phyloP scores from a whole-genome alignment of 2,797 vertebrate species.

The Scyliorhinus canicula region DNA sequence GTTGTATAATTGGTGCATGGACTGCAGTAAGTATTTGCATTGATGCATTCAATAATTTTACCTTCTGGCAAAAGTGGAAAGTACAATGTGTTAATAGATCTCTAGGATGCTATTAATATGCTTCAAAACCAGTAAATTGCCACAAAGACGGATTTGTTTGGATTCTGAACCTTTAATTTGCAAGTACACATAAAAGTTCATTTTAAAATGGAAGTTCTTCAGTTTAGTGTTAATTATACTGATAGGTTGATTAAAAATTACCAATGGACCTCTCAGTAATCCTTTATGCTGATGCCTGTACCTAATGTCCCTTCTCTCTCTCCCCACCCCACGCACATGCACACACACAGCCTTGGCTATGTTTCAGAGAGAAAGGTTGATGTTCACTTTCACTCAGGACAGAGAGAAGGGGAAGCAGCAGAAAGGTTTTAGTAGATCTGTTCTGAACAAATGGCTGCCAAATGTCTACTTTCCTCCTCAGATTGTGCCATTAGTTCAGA shows the following conservation, averaged over 20 bases:
- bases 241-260: background rate
- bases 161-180: background rate
- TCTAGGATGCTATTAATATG: background rate
- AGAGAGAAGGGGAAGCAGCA: background rate
- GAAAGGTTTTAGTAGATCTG: background rate
- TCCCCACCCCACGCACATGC: too few species aligned
- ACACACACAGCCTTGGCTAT: background rate
- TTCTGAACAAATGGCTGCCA: background rate
- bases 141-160: background rate
- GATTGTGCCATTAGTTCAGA: background rate
- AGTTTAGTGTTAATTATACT: background rate
- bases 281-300: background rate
- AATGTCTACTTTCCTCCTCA: background rate
- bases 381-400: background rate
- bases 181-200: background rate
- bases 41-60: background rate
- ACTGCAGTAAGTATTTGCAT: constrained; percentile 72
- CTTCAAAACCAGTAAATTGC: background rate
- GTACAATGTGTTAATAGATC: background rate
- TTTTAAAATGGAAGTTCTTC: background rate
- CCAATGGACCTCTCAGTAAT: background rate
- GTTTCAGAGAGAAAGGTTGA: background rate
- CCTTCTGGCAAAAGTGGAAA: background rate
- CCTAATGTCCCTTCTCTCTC: too few species aligned
- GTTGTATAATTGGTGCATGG: constrained; percentile 73